These are phyloP conservation scores for Etheostoma cragini DNA, from an alignment of 2,113 vertebrate genomes.

Conservation along the genomic window DNA sequence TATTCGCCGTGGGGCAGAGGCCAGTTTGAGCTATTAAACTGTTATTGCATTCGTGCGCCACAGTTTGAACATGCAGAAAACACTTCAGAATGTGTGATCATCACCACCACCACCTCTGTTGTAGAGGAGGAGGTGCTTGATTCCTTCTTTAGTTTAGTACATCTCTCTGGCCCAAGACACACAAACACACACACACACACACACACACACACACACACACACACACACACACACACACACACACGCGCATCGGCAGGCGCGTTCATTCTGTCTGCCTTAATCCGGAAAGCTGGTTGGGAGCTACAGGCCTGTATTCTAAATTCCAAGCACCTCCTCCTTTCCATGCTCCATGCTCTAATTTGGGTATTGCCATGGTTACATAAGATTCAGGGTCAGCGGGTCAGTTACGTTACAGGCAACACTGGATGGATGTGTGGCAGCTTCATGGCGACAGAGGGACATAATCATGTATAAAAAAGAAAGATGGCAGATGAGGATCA, in stretches of 20 bases:
- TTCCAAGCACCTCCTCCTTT: constrained; percentile 69
- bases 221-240: background rate
- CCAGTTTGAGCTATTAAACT: constrained; percentile 52
- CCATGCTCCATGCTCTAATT: constrained; percentile 77
- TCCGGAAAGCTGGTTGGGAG: constrained; percentile 70
- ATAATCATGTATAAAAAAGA: constrained; percentile 34
- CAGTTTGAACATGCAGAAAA: constrained; percentile 35
- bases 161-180: background rate
- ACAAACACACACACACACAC: background rate
- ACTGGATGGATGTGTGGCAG: constrained; percentile 62
- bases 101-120: constrained; percentile 1
- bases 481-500: constrained; percentile 49
- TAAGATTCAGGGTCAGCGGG: constrained; percentile 82
- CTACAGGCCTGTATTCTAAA: constrained; percentile 45
- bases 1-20: constrained; percentile 55
- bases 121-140: constrained; percentile 1
- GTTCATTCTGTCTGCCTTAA: constrained; percentile 65
- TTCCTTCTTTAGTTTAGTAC: constrained; percentile 14
- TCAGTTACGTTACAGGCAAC: constrained; percentile 65
- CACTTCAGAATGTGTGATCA: constrained; percentile 1
- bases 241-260: background rate
- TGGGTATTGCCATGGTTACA: constrained; percentile 78
- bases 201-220: background rate
- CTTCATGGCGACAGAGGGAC: constrained; percentile 38
- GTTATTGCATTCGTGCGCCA: constrained; percentile 21